phyloP scores from a whole-genome alignment of 2,888 invertebrate genomes.

The Adelphocoris suturalis region DNA sequence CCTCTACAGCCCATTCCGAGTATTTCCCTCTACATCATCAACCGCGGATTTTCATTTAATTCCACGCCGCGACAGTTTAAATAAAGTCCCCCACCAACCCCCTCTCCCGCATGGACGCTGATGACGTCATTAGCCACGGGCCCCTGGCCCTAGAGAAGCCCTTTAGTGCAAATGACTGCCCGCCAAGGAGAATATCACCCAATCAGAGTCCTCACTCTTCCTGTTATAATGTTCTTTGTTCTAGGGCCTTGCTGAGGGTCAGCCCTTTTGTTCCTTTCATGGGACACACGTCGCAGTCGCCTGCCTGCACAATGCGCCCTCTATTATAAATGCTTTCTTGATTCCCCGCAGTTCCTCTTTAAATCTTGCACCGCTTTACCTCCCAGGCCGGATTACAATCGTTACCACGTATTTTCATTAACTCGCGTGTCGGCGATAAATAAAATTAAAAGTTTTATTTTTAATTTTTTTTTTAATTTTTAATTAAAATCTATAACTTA shows the following conservation, averaged over 20 bases:
- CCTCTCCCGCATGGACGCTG: slow-evolving; percentile 22
- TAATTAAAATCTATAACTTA: too few relatives aligned
- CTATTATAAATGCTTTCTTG: slow-evolving; percentile 57
- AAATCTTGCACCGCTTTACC: slow-evolving; percentile 9
- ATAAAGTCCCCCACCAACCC: not conserved
- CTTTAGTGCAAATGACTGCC: slow-evolving; percentile 46
- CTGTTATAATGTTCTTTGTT: slow-evolving; percentile 52
- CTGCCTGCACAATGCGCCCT: slow-evolving; percentile 38
- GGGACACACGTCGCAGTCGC: not conserved
- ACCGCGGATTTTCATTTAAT: slow-evolving; percentile 39
- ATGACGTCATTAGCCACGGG: slow-evolving; percentile 64
- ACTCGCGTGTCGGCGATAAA: not conserved
- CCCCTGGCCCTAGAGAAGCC: not conserved
- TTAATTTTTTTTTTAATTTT: too few relatives aligned
- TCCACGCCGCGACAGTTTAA: slow-evolving; percentile 22
- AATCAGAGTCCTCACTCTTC: slow-evolving; percentile 48
- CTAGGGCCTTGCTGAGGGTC: slow-evolving; percentile 19
- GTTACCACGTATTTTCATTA: not conserved
- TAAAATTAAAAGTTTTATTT: not conserved
- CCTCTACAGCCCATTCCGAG: not conserved
- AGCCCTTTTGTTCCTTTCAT: slow-evolving; percentile 28
- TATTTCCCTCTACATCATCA: slow-evolving; percentile 2
- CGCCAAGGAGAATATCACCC: slow-evolving; percentile 48
- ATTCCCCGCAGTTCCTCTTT: slow-evolving; percentile 51
- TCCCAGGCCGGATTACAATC: not conserved